Conservation (phyloP, 2,113 vertebrate species). For the Cephalopholis sonnerati region DNA sequence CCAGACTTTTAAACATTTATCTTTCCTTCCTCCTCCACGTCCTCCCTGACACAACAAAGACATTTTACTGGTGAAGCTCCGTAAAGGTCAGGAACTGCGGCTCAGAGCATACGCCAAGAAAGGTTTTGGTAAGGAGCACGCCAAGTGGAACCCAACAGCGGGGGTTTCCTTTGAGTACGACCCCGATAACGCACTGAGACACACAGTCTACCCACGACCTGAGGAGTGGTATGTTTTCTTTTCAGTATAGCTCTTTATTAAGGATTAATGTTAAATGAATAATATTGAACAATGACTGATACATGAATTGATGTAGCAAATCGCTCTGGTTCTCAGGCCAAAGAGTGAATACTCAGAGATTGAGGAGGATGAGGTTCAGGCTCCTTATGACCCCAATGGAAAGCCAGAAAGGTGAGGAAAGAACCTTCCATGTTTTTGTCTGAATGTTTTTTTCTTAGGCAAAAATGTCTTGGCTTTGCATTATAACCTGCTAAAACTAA, state of each 20-base stretch:
- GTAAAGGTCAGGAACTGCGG: constrained; percentile 96
- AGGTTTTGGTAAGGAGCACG: constrained; percentile 98
- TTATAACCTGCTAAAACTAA: not conserved
- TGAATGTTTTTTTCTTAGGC: too few relatives aligned
- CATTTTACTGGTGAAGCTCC: constrained; percentile 95
- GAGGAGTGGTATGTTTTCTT: constrained; percentile 91
- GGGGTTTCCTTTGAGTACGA: constrained; percentile 98
- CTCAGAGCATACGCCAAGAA: constrained; percentile 97
- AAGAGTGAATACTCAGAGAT: constrained; percentile 99
- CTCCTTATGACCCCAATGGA: constrained; percentile 95
- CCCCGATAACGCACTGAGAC: constrained; percentile 94
- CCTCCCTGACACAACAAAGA: constrained; percentile 80
- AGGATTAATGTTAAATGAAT: not conserved
- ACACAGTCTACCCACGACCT: constrained; percentile 96
- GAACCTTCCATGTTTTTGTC: too few relatives aligned
- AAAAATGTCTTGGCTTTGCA: not conserved
- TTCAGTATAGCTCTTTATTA: not conserved
- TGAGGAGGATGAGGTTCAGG: constrained; percentile 95
- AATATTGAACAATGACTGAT: fast-evolving
- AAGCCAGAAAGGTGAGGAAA: constrained; percentile 93
- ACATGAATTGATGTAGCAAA: not conserved
- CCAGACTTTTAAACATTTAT: not conserved
- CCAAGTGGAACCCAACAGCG: constrained; percentile 98
- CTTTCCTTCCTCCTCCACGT: not conserved
- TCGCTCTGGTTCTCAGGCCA: constrained; percentile 84